Evolutionary conservation across 2,113 vertebrate genomes (phyloP).

Genomic region (Phoxinus phoxinus): DNA sequence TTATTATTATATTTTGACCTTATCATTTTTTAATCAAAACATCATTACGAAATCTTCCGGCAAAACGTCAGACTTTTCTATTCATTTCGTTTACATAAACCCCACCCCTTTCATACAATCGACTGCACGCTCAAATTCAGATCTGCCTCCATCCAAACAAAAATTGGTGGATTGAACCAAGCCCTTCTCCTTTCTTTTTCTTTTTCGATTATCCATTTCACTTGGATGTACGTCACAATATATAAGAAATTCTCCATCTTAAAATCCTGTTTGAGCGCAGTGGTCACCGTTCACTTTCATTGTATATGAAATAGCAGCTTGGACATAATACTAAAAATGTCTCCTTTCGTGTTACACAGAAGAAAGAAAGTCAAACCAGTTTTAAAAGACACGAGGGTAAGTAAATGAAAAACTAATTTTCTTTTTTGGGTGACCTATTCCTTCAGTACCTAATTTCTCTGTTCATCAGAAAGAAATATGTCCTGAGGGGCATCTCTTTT

Average conservation of each 20-base stretch:
- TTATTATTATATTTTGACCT: too few species aligned
- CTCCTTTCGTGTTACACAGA: neutral
- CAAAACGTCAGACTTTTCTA: too few species aligned
- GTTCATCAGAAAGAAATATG: conserved; percentile 12
- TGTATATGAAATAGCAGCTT: neutral
- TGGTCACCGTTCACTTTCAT: too few species aligned
- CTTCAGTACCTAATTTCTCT: neutral
- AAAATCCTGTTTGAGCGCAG: neutral
- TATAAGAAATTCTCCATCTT: neutral
- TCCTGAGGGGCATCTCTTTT: neutral
- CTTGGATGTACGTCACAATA: neutral
- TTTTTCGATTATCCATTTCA: neutral
- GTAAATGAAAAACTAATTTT: neutral
- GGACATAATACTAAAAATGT: neutral
- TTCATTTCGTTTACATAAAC: neutral
- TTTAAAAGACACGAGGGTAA: neutral
- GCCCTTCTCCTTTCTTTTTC: neutral
- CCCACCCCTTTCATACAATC: neutral
- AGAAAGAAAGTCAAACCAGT: neutral
- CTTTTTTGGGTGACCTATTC: neutral
- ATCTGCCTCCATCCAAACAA: neutral
- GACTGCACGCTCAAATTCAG: neutral
- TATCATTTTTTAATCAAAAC: too few species aligned
- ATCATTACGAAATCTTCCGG: too few species aligned
- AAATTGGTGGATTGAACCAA: neutral